These are phyloP conservation scores for Drosophila sproati DNA, from an alignment of 1,140 invertebrate species.

Conservation along the genomic window DNA sequence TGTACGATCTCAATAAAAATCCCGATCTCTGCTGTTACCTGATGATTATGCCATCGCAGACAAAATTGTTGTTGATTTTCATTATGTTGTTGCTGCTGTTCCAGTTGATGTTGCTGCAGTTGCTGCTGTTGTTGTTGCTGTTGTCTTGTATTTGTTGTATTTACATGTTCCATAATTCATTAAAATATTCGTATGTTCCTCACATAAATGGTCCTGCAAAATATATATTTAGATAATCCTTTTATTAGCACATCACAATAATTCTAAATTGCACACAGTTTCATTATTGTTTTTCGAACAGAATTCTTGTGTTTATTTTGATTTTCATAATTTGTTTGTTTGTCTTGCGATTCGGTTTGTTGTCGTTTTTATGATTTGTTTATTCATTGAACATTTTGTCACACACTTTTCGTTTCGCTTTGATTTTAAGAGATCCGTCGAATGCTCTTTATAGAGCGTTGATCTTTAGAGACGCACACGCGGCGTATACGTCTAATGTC, in stretches of 20 bases:
- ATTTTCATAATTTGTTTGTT: conserved; percentile 73
- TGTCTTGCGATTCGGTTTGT: conserved; percentile 52
- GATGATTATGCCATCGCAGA: conserved; percentile 92
- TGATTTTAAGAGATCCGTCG: conserved; percentile 36
- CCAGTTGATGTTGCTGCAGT: conserved; percentile 66
- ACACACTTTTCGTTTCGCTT: conserved; percentile 56
- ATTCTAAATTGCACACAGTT: conserved; percentile 25
- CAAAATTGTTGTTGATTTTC: conserved; percentile 89
- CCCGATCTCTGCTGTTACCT: conserved; percentile 85
- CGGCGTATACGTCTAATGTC: conserved; percentile 74
- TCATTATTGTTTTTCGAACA: conserved; percentile 15
- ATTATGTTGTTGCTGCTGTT: conserved; percentile 75
- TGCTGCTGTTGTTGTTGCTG: conserved; percentile 65
- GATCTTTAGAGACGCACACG: conserved; percentile 52
- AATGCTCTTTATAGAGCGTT: conserved; percentile 52
- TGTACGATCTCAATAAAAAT: neutral
- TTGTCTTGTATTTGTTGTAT: conserved; percentile 68
- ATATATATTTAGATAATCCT: conserved; percentile 32
- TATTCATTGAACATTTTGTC: conserved; percentile 76
- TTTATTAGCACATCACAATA: neutral
- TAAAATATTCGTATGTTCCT: conserved; percentile 42
- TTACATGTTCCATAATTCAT: conserved; percentile 84
- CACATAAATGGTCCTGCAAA: conserved; percentile 61
- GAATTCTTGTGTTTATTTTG: conserved; percentile 42
- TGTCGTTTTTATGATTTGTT: conserved; percentile 64